Base-by-base conservation (phyloP, 2,113 vertebrate species). In the Gymnorhina tibicen region DNA sequence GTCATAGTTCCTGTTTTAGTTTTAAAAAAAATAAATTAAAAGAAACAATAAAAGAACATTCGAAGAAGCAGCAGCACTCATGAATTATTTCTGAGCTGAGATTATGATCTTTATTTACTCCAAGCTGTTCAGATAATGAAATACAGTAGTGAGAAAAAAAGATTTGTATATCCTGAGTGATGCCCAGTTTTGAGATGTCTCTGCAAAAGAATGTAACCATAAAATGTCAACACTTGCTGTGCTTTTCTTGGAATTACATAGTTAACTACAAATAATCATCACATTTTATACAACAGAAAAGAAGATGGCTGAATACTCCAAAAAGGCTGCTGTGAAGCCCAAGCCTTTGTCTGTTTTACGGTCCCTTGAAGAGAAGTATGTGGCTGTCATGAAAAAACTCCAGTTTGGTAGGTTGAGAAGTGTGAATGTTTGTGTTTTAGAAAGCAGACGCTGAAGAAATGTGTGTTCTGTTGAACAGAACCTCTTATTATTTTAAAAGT, bases 341-440 rank as follows among this genome's bases (percentile, higher is more conserved):
- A 99, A 99, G 92, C 99, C 99, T 37, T 97, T 99, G 91, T 99
- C 99, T 91, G 95, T 99, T 86, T 98, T 99, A 69, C 98, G 99
- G 62, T 99, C 99, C 68, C 97, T 99, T 73, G 99, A 99, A 98
- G 99, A 99, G 93, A 99, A 99, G 95, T 99, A 99, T 70, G 99
- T 99, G 26, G 99, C 98, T 86, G 98, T 99, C 91, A 99, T 99
- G 99, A 99, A 99, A 98, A 99, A 99, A 94, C 98, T 99, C 49
- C 99, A 99, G 87, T 99, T 99, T 82, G 99, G 99, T 99, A 98
- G 98, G 99, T 98, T 94, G 68, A 85, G 16, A 91, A 78, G 53
- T 74, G 78, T 87, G 52, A 90, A 84, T 73, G 21, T 86, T 87
- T 81, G 16, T 50, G 39, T 66, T 56, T 77, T 72, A 37, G 55